These are phyloP conservation scores for Darevskia mixta DNA, from an alignment of 2,797 vertebrate genomes.

Conservation along the genomic window DNA sequence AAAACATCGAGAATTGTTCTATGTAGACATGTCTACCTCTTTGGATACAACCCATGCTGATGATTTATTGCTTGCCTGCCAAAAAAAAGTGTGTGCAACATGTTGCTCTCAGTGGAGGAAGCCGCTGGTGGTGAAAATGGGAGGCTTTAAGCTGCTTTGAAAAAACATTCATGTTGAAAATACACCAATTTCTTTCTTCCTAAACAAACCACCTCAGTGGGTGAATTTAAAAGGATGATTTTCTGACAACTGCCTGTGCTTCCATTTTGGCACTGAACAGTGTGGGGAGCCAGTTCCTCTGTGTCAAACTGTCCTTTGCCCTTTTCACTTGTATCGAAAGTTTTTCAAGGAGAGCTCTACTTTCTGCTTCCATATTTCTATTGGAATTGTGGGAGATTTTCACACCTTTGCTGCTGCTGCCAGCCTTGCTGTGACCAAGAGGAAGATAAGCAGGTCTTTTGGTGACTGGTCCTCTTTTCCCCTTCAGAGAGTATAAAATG, in stretches of 20 bases:
- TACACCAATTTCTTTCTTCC: not conserved
- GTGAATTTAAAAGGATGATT: fast-evolving
- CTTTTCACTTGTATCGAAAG: too few relatives aligned
- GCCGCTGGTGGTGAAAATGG: fast-evolving
- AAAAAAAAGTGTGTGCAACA: not conserved
- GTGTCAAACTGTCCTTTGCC: too few relatives aligned
- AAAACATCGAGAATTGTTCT: not conserved
- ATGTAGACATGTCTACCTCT: not conserved
- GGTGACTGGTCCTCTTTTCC: too few relatives aligned
- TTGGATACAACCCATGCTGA: fast-evolving
- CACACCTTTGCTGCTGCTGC: too few relatives aligned
- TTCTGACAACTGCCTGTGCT: not conserved
- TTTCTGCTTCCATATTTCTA: not conserved
- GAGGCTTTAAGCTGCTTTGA: slow-evolving; percentile 19
- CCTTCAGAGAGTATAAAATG: too few relatives aligned
- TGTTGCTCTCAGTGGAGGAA: not conserved
- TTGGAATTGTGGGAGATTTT: too few relatives aligned
- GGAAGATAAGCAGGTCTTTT: too few relatives aligned
- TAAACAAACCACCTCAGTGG: fast-evolving
- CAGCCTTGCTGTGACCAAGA: too few relatives aligned
- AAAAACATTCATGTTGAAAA: fast-evolving
- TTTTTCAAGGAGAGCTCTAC: not conserved
- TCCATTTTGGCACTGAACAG: not conserved
- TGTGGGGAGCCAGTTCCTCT: too few relatives aligned
- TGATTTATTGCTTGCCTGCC: not conserved